These are phyloP conservation scores for Heteromyza rotundicornis DNA, from an alignment of 2,888 invertebrate genomes.

Conservation along the genomic window DNA sequence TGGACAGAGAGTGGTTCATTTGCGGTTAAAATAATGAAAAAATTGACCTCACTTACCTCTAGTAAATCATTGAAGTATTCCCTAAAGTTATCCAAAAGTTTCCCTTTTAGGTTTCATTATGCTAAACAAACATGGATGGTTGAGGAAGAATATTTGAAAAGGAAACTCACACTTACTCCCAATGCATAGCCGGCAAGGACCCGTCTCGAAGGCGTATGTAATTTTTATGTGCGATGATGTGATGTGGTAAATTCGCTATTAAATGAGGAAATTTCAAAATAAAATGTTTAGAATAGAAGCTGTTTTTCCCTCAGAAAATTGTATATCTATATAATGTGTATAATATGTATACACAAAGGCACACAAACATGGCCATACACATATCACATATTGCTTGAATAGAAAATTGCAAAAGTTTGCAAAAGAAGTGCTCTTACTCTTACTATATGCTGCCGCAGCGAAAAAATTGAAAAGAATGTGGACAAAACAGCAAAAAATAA, in stretches of 20 bases:
- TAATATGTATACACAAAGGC: background rate
- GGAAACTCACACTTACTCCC: background rate
- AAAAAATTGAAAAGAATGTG: slow-evolving; percentile 54
- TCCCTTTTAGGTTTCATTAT: slow-evolving; percentile 16
- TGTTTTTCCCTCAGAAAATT: too few species aligned
- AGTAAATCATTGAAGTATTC: too few species aligned
- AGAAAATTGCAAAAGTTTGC: slow-evolving; percentile 55
- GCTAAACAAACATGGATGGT: slow-evolving; percentile 43
- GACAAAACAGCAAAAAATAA: slow-evolving; percentile 10
- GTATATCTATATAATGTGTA: background rate
- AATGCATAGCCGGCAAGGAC: background rate
- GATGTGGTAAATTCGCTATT: slow-evolving; percentile 50
- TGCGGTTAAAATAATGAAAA: too few species aligned
- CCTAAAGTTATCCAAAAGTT: slow-evolving; percentile 6
- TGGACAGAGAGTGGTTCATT: too few species aligned
- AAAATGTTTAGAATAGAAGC: slow-evolving; percentile 10
- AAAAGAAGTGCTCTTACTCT: slow-evolving; percentile 42
- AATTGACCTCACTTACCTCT: too few species aligned
- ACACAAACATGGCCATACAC: background rate
- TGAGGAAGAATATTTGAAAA: slow-evolving; percentile 3
- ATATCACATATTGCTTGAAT: slow-evolving; percentile 46
- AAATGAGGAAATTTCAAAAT: slow-evolving; percentile 37
- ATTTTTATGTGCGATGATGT: too few species aligned
- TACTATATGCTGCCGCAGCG: background rate
- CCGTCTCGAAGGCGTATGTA: background rate